These are phyloP conservation scores for Lepus townsendii DNA, from an alignment of 2,797 vertebrate genomes.

Conservation along the genomic window DNA sequence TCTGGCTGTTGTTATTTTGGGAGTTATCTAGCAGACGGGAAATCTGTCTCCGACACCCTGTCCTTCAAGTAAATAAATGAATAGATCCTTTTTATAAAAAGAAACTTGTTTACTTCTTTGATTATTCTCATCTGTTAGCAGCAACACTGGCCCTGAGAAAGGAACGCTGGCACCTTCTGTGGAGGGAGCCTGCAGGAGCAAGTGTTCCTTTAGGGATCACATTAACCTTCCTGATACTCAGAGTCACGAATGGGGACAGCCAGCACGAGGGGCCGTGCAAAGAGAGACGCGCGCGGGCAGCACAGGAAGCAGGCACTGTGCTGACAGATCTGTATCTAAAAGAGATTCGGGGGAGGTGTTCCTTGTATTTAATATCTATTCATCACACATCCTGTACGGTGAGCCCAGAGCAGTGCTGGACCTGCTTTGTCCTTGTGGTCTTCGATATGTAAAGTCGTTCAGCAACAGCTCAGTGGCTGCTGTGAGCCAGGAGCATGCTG, in stretches of 20 bases:
- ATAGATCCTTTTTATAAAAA: too few relatives aligned
- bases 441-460: neutral
- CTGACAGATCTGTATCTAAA: neutral
- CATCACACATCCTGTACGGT: neutral
- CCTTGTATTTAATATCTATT: neutral
- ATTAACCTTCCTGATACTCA: conserved; percentile 66
- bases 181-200: conserved; percentile 8
- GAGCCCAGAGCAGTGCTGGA: neutral
- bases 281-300: neutral
- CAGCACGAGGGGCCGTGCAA: neutral
- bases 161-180: conserved; percentile 14
- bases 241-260: neutral
- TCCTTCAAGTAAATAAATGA: too few relatives aligned
- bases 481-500: conserved; percentile 27
- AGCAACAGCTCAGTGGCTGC: neutral
- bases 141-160: conserved; percentile 69
- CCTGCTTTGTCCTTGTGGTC: neutral
- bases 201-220: conserved; percentile 49
- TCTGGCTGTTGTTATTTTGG: neutral
- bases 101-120: conserved; percentile 47
- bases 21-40: too few relatives aligned
- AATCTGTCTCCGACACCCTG: too few relatives aligned
- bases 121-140: conserved; percentile 68
- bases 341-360: conserved; percentile 11
- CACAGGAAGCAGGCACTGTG: neutral